Conservation (phyloP, 2,888 invertebrate genomes). For the Acholoe squamosa region DNA sequence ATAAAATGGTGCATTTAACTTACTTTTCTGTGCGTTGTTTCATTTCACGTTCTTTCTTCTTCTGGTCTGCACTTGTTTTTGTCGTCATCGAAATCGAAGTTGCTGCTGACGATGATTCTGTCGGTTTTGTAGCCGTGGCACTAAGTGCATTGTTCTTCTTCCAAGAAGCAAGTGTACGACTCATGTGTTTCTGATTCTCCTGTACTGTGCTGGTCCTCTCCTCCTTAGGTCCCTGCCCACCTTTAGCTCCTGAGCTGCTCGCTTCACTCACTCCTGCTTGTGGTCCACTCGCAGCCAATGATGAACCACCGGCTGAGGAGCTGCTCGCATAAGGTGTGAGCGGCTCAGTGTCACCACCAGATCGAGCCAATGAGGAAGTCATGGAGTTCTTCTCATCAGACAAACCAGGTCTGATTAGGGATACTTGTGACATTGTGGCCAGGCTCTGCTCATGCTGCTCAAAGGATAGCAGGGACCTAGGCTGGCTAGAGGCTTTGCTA, state of each 20-base stretch:
- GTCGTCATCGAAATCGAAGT: slow-evolving; percentile 19
- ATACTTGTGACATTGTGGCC: slow-evolving; percentile 29
- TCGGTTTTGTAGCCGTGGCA: neutral
- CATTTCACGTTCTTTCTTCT: slow-evolving; percentile 64
- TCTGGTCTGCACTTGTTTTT: slow-evolving; percentile 44
- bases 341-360: neutral
- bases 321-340: slow-evolving; percentile 38
- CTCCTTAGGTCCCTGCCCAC: no score
- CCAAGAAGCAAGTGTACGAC: slow-evolving; percentile 30
- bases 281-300: slow-evolving; percentile 15
- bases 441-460: slow-evolving; percentile 53
- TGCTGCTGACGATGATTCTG: neutral
- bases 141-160: slow-evolving; percentile 29
- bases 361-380: neutral
- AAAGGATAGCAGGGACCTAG: slow-evolving; percentile 55
- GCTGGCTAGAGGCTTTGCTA: neutral
- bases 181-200: neutral
- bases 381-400: slow-evolving; percentile 19
- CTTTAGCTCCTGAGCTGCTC: neutral
- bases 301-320: slow-evolving; percentile 1
- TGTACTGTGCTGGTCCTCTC: neutral
- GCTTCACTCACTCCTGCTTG: neutral
- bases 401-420: neutral
- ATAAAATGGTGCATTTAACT: neutral
- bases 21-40: slow-evolving; percentile 65